A percentile compares a stretch with the other conserved stretches of the same genome.
Evolutionary conservation across 2,888 invertebrate genomes (phyloP).

Genomic region (Lasioglossum calceatum): DNA sequence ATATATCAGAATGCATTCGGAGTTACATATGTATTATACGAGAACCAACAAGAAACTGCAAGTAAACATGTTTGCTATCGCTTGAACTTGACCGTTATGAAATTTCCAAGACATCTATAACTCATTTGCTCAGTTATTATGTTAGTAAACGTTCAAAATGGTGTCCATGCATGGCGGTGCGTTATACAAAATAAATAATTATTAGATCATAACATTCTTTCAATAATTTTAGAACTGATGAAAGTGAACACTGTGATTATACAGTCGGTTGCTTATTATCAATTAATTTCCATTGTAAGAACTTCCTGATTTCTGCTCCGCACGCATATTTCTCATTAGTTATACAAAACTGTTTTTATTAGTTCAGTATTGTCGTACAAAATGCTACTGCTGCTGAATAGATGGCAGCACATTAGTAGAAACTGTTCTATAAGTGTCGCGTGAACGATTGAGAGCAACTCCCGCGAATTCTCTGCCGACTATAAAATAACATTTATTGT

Average conservation of each 20-base stretch:
- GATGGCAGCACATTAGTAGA: too few species aligned
- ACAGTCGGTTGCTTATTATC: neutral
- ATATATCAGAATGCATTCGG: neutral
- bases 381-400: too few species aligned
- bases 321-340: too few species aligned
- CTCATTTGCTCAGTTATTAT: neutral
- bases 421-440: neutral
- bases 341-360: too few species aligned
- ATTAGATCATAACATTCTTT: neutral
- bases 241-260: neutral
- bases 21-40: neutral
- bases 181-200: neutral
- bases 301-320: too few species aligned
- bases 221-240: neutral
- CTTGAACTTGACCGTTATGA: constrained; percentile 1
- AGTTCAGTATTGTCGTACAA: too few species aligned
- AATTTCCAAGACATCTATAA: neutral
- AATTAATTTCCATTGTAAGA: neutral
- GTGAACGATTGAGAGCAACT: neutral
- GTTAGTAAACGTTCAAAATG: neutral
- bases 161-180: neutral
- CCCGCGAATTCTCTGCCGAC: neutral
- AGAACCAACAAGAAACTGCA: neutral
- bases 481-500: neutral
- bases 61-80: neutral